Base-by-base conservation (phyloP, 2,888 invertebrate genomes). In the Andrena fulva region DNA sequence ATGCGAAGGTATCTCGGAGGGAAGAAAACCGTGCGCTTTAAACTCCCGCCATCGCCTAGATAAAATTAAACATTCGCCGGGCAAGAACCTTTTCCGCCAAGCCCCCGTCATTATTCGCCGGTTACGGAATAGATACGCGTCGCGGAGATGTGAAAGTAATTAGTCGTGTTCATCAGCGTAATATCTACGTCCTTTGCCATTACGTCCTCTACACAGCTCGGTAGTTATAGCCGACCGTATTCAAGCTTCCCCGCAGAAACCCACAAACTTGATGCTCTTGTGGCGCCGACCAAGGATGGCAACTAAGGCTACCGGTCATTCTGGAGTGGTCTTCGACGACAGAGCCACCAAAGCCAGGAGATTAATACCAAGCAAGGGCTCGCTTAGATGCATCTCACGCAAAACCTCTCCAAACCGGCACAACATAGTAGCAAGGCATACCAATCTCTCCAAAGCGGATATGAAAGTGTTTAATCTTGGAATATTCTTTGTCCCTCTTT, bases 191-290 rank as follows among this genome's bases (percentile, higher is more conserved):
- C 72, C 70, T 68, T 70, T 78, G 80, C 81, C 82, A 84, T 87
- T 85, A 87, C 70, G 69, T 59, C 81, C 67, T 60, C 62, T 56
- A 60, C 77, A 85, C 76, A 64, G 64, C 70, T 24, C 27, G 69
- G 33, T 75, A 60, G 88, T 84, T 85, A 77, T 77, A 82, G 81
- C 74, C 60, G 68, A 70, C 73, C 79, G 80, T 80, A 86, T 89
- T 85, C 87, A 81, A 35, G 89, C 82, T 77, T 89, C 71, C 82
- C 84, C 85, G 72, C 84, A 85, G 86, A 84, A 87, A 86, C 81
- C 87, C 80, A 52, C 86, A 84, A 89, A 89, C 89, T 86, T 78
- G 87, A 85, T 85, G 87, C 77, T 86, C 88, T 81, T 84, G 89
- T 20, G 87, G 86, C 73, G 63, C 48, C 20, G 72, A 52, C 63